Conservation (phyloP, 2,797 vertebrate species). For the Sebastes matsubarae region DNA sequence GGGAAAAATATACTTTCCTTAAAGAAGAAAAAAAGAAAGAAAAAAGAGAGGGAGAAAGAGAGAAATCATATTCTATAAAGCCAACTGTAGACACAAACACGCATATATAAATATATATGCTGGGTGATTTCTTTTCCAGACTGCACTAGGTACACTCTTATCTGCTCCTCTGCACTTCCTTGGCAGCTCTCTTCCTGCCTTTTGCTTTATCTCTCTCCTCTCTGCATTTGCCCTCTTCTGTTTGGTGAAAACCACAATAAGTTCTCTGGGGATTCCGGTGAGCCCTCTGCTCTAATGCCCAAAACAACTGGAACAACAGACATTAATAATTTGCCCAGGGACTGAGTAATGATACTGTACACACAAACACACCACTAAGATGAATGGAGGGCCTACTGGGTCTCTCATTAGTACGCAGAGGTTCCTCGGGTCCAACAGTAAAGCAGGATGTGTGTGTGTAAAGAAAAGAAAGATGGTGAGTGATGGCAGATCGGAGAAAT, state of each 20-base stretch:
- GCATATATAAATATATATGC: conserved; percentile 33
- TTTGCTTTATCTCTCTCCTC: conserved; percentile 18
- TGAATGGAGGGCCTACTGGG: conserved; percentile 33
- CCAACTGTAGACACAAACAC: conserved; percentile 11
- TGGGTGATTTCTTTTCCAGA: not conserved
- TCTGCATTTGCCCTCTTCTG: conserved; percentile 38
- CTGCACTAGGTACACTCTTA: conserved; percentile 26
- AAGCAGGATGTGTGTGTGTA: not conserved
- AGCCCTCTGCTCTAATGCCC: conserved; percentile 23
- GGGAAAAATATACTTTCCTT: conserved; percentile 18
- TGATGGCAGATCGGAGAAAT: not conserved
- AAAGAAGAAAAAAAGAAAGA: not conserved
- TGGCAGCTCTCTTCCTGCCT: conserved; percentile 23
- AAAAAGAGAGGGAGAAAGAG: not conserved
- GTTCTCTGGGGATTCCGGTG: conserved; percentile 49
- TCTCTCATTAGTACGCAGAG: conserved; percentile 39
- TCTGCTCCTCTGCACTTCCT: conserved; percentile 27
- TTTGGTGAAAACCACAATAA: conserved; percentile 28
- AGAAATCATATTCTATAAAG: conserved; percentile 36
- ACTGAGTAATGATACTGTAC: conserved; percentile 48
- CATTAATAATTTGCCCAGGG: conserved; percentile 68
- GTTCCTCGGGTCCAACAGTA: not conserved
- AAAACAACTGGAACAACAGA: conserved; percentile 57
- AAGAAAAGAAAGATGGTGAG: not conserved
- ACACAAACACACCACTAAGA: conserved; percentile 38